phyloP scores from a whole-genome alignment of 2,113 vertebrate species.

The Tetrao urogallus region DNA sequence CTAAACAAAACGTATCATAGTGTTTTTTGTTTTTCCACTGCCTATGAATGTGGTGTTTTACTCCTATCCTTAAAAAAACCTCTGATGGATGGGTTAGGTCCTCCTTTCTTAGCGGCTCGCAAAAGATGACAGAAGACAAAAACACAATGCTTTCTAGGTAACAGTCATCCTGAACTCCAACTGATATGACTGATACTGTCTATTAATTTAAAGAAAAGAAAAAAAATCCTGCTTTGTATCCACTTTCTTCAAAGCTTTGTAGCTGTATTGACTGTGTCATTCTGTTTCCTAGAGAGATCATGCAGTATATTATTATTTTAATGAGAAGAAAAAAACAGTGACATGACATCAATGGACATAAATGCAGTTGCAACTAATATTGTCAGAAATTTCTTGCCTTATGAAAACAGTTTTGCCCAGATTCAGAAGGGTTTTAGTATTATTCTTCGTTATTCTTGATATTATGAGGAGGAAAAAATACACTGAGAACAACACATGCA shows the following conservation, averaged over 20 bases:
- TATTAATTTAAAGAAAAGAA: neutral
- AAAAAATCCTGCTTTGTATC: neutral
- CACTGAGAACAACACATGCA: neutral
- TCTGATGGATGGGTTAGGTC: neutral
- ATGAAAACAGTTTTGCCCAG: neutral
- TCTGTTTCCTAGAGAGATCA: neutral
- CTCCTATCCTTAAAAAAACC: neutral
- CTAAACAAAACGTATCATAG: neutral
- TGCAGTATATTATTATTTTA: conserved; percentile 6
- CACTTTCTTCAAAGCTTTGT: neutral
- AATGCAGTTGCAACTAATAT: neutral
- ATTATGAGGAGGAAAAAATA: neutral
- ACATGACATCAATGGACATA: conserved; percentile 15
- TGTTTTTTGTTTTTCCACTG: neutral
- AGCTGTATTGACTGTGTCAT: neutral
- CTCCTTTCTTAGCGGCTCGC: neutral
- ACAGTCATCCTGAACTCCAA: neutral
- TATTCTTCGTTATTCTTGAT: neutral
- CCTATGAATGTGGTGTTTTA: neutral
- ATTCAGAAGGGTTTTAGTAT: conserved; percentile 5
- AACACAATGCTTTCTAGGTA: neutral
- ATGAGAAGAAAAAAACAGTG: neutral
- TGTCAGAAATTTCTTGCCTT: neutral
- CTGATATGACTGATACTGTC: neutral
- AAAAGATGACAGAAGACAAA: neutral